Conservation (phyloP, 2,888 invertebrate genomes). For the Heliconius ethilla region DNA sequence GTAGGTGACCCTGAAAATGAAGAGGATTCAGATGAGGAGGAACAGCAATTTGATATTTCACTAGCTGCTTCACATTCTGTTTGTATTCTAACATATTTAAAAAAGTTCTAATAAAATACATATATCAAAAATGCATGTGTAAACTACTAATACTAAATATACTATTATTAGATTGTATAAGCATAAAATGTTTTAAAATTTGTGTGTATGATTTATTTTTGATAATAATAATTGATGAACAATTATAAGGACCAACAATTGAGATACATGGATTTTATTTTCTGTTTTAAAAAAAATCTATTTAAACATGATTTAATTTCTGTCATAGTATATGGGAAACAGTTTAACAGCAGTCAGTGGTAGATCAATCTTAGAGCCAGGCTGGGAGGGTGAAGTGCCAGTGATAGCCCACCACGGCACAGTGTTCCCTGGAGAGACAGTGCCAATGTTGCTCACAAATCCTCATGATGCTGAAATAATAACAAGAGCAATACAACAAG, state of each 20-base stretch:
- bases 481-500: constrained; percentile 52
- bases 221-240: too few species aligned
- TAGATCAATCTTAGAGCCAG: constrained; percentile 67
- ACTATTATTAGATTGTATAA: neutral
- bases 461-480: constrained; percentile 55
- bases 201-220: too few species aligned
- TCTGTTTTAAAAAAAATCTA: neutral
- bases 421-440: constrained; percentile 77
- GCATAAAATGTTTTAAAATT: too few species aligned
- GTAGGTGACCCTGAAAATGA: constrained; percentile 42
- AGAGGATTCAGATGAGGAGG: constrained; percentile 54
- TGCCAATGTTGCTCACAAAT: constrained; percentile 70
- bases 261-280: neutral
- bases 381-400: constrained; percentile 68
- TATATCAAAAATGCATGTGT: neutral
- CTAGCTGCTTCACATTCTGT: constrained; percentile 73
- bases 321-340: constrained; percentile 67
- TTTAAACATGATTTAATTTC: neutral
- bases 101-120: neutral
- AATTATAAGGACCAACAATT: neutral
- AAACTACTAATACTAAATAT: neutral
- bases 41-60: constrained; percentile 66
- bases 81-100: constrained; percentile 41
- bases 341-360: constrained; percentile 61
- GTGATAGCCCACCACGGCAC: constrained; percentile 64